A percentile compares a stretch with the other conserved stretches of the same genome.
phyloP scores from a whole-genome alignment of 2,113 vertebrate species.

The Pelodiscus sinensis region DNA sequence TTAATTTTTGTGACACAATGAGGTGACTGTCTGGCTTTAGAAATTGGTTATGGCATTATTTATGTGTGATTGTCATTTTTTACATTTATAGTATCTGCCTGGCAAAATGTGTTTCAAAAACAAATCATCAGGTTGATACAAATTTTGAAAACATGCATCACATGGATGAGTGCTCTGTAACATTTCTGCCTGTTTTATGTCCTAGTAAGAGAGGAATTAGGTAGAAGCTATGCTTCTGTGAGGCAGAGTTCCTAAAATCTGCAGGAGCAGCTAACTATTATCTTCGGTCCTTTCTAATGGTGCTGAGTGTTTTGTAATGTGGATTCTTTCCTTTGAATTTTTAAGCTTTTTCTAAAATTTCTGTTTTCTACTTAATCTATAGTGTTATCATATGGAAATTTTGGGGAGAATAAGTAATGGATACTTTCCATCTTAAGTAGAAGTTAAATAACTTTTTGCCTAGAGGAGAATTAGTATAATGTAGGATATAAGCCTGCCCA shows the following conservation, averaged over 20 bases:
- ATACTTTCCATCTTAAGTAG: conserved; percentile 19
- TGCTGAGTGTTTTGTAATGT: background rate
- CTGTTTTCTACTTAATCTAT: background rate
- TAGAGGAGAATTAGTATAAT: background rate
- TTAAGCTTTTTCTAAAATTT: background rate
- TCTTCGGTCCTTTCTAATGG: background rate
- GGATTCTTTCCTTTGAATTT: background rate
- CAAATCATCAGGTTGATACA: background rate
- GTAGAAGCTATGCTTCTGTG: conserved; percentile 2
- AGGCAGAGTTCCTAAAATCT: background rate
- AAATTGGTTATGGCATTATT: conserved; percentile 35
- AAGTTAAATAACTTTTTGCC: background rate
- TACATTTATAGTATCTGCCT: conserved; percentile 41
- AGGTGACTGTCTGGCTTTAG: conserved; percentile 47
- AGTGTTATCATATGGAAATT: background rate
- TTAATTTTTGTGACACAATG: conserved; percentile 42
- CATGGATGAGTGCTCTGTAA: background rate
- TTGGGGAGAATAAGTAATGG: background rate
- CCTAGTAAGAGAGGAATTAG: background rate
- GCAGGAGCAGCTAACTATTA: background rate
- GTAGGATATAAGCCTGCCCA: background rate
- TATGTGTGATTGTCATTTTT: conserved; percentile 29
- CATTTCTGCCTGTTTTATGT: background rate
- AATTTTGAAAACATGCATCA: background rate
- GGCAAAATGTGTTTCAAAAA: conserved; percentile 28